phyloP scores from a whole-genome alignment of 2,888 invertebrate species.

The Tupiocoris notatus region DNA sequence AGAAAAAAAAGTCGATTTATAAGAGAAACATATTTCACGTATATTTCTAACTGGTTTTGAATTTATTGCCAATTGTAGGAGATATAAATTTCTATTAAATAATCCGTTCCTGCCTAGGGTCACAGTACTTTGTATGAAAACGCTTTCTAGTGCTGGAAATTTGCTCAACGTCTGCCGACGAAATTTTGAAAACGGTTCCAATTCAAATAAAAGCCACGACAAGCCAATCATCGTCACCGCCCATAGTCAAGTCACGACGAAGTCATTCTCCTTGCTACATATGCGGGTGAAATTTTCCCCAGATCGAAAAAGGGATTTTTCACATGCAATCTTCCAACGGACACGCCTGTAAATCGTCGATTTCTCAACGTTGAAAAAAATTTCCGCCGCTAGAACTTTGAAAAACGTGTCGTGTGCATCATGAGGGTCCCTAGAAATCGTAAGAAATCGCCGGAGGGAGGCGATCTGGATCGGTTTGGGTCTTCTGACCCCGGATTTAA shows the following conservation, averaged over 20 bases:
- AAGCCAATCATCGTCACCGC: too few relatives aligned
- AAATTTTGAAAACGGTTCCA: too few relatives aligned
- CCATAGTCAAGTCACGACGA: neutral
- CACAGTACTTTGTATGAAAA: too few relatives aligned
- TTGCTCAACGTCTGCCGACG: too few relatives aligned
- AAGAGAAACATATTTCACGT: too few relatives aligned
- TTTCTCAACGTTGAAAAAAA: neutral
- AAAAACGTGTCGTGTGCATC: neutral
- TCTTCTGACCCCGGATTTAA: neutral
- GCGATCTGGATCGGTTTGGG: neutral
- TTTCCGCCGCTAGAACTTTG: neutral
- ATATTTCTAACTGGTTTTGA: too few relatives aligned
- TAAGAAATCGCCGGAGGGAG: neutral
- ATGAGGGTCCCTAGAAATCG: neutral
- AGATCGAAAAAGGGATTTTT: neutral
- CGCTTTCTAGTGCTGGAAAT: too few relatives aligned
- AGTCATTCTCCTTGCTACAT: neutral
- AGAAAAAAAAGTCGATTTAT: too few relatives aligned
- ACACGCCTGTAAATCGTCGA: neutral
- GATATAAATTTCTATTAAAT: too few relatives aligned
- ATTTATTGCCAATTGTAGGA: too few relatives aligned
- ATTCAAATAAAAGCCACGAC: too few relatives aligned
- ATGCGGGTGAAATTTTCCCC: neutral
- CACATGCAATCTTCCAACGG: neutral
- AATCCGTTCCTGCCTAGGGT: too few relatives aligned